A percentile compares a stretch with the other conserved stretches of the same genome.
Evolutionary conservation across 1,140 invertebrate species (phyloP).

Genomic region (Oscheius sp.): DNA sequence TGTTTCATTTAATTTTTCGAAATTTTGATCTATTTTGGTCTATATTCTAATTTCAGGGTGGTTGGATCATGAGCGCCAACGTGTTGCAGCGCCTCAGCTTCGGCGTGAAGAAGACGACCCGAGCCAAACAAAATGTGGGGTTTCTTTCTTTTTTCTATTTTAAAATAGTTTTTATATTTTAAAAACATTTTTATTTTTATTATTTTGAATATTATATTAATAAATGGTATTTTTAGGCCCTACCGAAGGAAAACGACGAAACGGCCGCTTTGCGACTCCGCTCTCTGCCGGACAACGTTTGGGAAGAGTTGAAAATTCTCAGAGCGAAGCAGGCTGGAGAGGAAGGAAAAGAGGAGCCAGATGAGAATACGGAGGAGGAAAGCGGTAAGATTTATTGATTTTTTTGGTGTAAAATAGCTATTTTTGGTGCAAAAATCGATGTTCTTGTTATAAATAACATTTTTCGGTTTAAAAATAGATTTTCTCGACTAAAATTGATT

Average conservation of each 20-base stretch:
- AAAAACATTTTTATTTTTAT: too few relatives aligned
- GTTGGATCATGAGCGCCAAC: conserved; percentile 9
- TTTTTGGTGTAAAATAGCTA: not conserved
- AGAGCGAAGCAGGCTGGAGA: not conserved
- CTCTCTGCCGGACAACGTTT: not conserved
- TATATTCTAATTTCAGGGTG: too few relatives aligned
- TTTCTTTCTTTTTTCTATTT: not conserved
- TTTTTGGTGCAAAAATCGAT: not conserved
- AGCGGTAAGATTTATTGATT: not conserved
- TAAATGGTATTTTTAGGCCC: not conserved
- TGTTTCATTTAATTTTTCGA: too few relatives aligned
- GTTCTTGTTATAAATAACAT: not conserved
- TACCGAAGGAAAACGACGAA: not conserved
- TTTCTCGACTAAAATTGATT: too few relatives aligned
- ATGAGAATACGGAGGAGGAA: not conserved
- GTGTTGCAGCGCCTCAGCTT: conserved; percentile 10
- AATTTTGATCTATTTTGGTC: too few relatives aligned
- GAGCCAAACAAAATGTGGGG: not conserved
- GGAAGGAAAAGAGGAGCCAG: not conserved
- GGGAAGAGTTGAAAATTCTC: not conserved
- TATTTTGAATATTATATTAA: too few relatives aligned
- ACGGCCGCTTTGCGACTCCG: not conserved
- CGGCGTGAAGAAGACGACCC: conserved; percentile 12
- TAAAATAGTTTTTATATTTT: too few relatives aligned
- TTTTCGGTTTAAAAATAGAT: not conserved